These are phyloP conservation scores for Athetis lepigone DNA, from an alignment of 2,888 invertebrate genomes.

Conservation along the genomic window DNA sequence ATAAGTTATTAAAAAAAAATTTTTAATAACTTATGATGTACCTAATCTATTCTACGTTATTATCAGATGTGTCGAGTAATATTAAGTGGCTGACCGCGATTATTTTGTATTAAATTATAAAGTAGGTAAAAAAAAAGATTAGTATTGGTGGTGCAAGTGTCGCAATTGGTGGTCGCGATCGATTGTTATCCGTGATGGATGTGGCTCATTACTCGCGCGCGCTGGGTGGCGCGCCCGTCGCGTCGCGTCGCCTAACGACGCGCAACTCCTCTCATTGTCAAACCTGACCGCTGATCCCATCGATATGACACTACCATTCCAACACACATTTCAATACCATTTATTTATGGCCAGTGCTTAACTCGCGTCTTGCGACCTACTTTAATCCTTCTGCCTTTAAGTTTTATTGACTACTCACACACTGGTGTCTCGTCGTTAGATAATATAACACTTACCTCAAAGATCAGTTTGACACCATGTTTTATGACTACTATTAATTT, in stretches of 20 bases:
- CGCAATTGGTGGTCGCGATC: conserved; percentile 72
- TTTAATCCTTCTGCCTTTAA: conserved; percentile 72
- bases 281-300: conserved; percentile 78
- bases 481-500: conserved; percentile 80
- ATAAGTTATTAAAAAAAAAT: no score
- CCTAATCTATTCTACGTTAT: no score
- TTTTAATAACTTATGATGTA: no score
- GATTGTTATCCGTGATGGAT: conserved; percentile 86
- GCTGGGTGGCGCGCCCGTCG: conserved; percentile 80
- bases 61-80: no score
- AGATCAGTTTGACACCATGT: conserved; percentile 79
- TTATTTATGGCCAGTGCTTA: conserved; percentile 86
- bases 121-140: conserved; percentile 41
- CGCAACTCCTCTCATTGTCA: conserved; percentile 76
- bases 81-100: conserved; percentile 11
- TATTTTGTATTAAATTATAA: conserved; percentile 15
- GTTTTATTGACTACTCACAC: conserved; percentile 78
- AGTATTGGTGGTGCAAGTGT: conserved; percentile 57
- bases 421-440: conserved; percentile 80
- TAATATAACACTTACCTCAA: conserved; percentile 73
- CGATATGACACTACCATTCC: conserved; percentile 81
- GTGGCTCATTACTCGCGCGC: conserved; percentile 81
- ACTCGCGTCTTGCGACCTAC: conserved; percentile 67
- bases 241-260: conserved; percentile 77
- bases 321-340: conserved; percentile 84